These are phyloP conservation scores for Drosophila ficusphila DNA, from an alignment of 1,140 invertebrate genomes.

Conservation along the genomic window DNA sequence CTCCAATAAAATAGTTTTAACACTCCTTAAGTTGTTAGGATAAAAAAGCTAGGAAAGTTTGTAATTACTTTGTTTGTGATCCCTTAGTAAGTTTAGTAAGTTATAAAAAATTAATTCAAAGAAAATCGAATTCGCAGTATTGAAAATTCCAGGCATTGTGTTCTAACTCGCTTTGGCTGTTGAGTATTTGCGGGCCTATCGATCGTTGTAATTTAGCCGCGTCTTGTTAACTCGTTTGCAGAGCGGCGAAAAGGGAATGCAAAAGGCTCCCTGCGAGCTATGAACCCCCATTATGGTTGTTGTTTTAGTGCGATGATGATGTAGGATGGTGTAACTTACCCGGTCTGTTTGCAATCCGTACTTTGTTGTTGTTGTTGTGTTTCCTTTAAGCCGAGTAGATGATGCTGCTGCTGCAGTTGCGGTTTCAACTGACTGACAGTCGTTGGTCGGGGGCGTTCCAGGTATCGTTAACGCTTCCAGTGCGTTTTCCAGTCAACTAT, in stretches of 20 bases:
- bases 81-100: too few relatives aligned
- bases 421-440: slow-evolving; percentile 53
- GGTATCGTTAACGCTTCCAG: slow-evolving; percentile 64
- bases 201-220: slow-evolving; percentile 28
- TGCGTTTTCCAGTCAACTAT: slow-evolving; percentile 64
- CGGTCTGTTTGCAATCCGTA: slow-evolving; percentile 41
- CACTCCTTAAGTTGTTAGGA: neutral
- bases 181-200: slow-evolving; percentile 18
- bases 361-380: slow-evolving; percentile 22
- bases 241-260: slow-evolving; percentile 32
- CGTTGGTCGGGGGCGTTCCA: slow-evolving; percentile 35
- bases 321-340: slow-evolving; percentile 66
- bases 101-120: neutral
- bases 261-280: slow-evolving; percentile 43
- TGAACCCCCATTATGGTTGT: slow-evolving; percentile 26
- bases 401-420: slow-evolving; percentile 41
- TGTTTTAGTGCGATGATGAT: slow-evolving; percentile 24
- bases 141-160: neutral
- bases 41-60: too few relatives aligned
- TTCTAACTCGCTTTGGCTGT: slow-evolving; percentile 15
- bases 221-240: slow-evolving; percentile 65
- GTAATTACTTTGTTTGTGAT: too few relatives aligned
- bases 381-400: slow-evolving; percentile 18
- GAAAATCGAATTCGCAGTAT: slow-evolving; percentile 6
- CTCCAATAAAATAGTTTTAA: neutral